Conservation (phyloP, 2,797 vertebrate genomes). For the Alectoris magna region DNA sequence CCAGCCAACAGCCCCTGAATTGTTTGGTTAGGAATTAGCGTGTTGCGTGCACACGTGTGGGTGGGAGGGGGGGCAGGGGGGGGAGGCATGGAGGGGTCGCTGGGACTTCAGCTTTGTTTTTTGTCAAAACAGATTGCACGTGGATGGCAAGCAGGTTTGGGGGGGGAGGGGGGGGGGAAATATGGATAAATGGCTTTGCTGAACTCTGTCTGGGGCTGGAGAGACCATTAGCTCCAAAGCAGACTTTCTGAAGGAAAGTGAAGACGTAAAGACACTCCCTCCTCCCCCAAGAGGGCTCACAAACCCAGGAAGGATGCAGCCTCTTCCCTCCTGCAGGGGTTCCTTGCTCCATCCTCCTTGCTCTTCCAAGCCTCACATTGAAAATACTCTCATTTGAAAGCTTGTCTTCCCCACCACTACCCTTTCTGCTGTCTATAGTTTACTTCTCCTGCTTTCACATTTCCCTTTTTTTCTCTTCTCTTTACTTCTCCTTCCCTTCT, state of each 20-base stretch:
- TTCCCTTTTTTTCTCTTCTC: background rate
- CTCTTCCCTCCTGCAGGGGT: background rate
- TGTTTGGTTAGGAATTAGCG: constrained; percentile 59
- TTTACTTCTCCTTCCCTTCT: background rate
- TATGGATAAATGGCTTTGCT: background rate
- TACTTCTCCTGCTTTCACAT: background rate
- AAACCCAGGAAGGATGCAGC: background rate
- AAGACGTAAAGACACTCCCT: background rate
- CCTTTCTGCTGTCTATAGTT: background rate
- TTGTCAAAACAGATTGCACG: constrained; percentile 65
- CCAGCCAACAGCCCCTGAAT: constrained; percentile 33
- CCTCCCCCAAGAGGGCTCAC: background rate
- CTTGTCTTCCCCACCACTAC: background rate
- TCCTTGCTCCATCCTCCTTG: rapidly evolving
- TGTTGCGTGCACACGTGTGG: constrained; percentile 14
- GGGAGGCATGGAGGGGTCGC: background rate
- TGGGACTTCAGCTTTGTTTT: constrained; percentile 30
- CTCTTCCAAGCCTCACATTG: background rate
- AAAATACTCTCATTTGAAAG: background rate
- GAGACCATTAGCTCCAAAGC: background rate
- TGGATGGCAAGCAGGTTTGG: background rate
- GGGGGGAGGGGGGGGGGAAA: background rate
- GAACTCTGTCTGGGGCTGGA: background rate
- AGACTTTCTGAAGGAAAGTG: background rate
- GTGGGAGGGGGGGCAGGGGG: background rate